Evolutionary conservation across 2,797 vertebrate genomes (phyloP), one percentile per base, ranked within the genome.

Genomic region (Sorex maritimensis): DNA sequence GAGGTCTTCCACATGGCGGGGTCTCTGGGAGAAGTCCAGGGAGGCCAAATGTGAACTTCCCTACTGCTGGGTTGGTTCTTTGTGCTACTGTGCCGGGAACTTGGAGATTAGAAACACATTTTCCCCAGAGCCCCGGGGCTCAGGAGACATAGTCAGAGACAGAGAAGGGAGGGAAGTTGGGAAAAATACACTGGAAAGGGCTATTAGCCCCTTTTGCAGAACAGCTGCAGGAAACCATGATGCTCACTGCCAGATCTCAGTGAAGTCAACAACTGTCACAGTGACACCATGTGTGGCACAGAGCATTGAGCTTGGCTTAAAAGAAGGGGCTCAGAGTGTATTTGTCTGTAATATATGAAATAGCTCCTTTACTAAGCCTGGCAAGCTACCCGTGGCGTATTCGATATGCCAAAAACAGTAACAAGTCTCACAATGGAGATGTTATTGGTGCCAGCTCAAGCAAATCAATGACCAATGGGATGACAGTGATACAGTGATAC

Each of bases 151-250:
- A 61, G 9, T 49, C 55, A 67, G 84, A 84, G 77, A 63, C 79
- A 83, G 58, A 91, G 92, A 71, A 86, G 95, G 91, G 92, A 96
- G 86, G 90, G 74, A 96, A 28, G 58, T 71, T 17, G 14, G 52
- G 90, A 84, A 63, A 89, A 72, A 44, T 41, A 78, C 92, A 91
- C 84, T 78, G 9, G 28, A 92, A 84, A 63, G 71, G 89, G 81
- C 95, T 90, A 91, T 95, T 90, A 94, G 95, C 79, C 82, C 38
- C 81, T 28, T 30, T 84, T 79, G 63, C 67, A 65, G 79, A 91
- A 30, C 34, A 13, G 69, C 71, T 2, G 58, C 52, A 55, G 52
- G 13, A 44, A 44, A 44, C 5, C 41, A 44, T 44, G 41, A 44
- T 44, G 41, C 5, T 44, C 41, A 44, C 41, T 44, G 41, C 41